Evolutionary conservation across 1,140 invertebrate genomes (phyloP), one percentile per base, ranked within the genome.

Genomic region (Homalodisca vitripennis): DNA sequence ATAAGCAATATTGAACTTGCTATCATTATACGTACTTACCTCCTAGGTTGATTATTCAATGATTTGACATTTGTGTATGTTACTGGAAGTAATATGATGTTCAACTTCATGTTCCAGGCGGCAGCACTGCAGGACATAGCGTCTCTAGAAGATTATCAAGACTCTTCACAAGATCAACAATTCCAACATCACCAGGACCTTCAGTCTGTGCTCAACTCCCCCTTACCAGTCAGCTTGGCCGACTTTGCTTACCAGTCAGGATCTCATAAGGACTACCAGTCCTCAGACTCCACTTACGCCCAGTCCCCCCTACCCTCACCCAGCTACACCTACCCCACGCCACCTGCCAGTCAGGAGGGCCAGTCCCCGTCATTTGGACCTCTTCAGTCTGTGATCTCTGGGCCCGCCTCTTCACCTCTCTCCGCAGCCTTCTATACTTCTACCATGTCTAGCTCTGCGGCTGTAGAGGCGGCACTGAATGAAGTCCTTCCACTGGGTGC

Each of bases 401-500:
- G 69, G 20, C 87, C 88, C 65, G 85, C 86, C 1, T 88, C 87
- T 6, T 88, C 87, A 1, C 90, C 90, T 0, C 77, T 92, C 0
- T 89, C 90, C 1, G 89, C 90, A 29, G 90, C 90, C 0, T 92
- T 92, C 78, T 93, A 91, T 77, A 91, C 90, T n/a, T 88, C 88
- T n/a, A 89, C 89, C 22, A 92, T 92, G 84, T 92, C 90, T 0
- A 92, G 89, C 62, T 90, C 90, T 20, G 91, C 91, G 72, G 91
- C 91, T 71, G 90, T 93, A 0, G 91, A 92, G 78, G 89, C 92
- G 78, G 90, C 91, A 0, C 77, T 93, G 27, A 88, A 89, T 75
- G 91, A 92, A 78, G 90, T 93, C 0, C 78, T 93, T 20, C 90
- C 91, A 1, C 89, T 89, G 70, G 89, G 92, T 79, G 88, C 68